Conservation (phyloP, 2,797 vertebrate genomes). For the Vipera latastei region DNA sequence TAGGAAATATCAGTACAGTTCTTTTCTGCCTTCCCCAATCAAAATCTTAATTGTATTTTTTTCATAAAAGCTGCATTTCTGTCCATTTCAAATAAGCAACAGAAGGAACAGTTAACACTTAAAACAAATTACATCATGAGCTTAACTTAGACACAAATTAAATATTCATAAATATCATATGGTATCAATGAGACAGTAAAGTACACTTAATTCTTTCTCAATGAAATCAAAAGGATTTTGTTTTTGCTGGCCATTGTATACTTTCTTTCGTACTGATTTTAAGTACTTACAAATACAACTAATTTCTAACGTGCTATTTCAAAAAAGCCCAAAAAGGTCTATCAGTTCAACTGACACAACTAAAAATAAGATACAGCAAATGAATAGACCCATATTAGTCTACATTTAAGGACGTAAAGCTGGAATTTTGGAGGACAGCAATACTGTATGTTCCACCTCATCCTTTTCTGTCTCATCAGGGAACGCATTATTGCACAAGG, state of each 20-base stretch:
- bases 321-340: neutral
- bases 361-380: neutral
- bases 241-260: neutral
- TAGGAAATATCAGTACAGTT: neutral
- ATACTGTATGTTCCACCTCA: neutral
- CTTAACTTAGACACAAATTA: neutral
- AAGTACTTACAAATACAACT: neutral
- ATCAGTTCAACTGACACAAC: neutral
- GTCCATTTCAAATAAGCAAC: neutral
- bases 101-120: neutral
- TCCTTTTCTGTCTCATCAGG: neutral
- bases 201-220: neutral
- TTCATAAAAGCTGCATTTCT: neutral
- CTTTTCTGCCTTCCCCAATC: neutral
- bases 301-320: neutral
- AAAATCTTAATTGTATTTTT: neutral
- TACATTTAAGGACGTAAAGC: neutral
- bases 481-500: neutral
- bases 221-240: neutral
- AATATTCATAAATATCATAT: neutral
- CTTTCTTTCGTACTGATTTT: neutral
- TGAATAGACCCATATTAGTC: neutral
- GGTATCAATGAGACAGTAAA: neutral
- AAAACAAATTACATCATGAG: slow-evolving; percentile 15
- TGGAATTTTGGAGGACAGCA: neutral